phyloP scores from a whole-genome alignment of 2,888 invertebrate genomes.

The Drosophila antonietae region DNA sequence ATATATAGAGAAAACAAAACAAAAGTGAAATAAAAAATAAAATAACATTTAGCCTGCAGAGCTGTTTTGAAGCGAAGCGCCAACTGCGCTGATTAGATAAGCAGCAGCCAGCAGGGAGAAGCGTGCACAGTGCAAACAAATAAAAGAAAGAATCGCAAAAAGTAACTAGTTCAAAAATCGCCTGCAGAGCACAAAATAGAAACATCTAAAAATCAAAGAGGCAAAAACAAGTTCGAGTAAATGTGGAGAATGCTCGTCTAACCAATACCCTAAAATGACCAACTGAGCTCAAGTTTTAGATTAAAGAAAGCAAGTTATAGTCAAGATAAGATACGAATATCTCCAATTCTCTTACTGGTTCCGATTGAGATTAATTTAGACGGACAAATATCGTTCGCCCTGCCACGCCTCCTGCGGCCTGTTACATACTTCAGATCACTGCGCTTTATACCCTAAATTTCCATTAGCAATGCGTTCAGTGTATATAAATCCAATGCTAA shows the following conservation, averaged over 20 bases:
- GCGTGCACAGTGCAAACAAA: slow-evolving; percentile 23
- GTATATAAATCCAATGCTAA: slow-evolving; percentile 3
- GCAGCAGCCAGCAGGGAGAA: slow-evolving; percentile 36
- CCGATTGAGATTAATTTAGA: neutral
- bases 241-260: neutral
- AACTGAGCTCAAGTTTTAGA: no score
- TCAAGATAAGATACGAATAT: neutral
- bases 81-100: slow-evolving; percentile 72
- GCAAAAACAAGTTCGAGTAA: neutral
- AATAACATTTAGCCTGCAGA: slow-evolving; percentile 58
- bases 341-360: neutral
- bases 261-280: neutral
- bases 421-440: no score
- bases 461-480: neutral
- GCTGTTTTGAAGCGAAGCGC: slow-evolving; percentile 56
- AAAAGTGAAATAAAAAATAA: slow-evolving; percentile 21
- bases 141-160: neutral
- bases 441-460: neutral
- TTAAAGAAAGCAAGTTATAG: no score
- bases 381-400: no score
- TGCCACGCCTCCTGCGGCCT: neutral
- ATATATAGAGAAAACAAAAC: neutral
- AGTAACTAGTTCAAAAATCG: slow-evolving; percentile 45
- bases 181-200: slow-evolving; percentile 30
- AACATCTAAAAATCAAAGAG: slow-evolving; percentile 35